Evolutionary conservation across 2,888 invertebrate species (phyloP), one percentile per base, ranked within the genome.

Genomic region (Lottia scabra): DNA sequence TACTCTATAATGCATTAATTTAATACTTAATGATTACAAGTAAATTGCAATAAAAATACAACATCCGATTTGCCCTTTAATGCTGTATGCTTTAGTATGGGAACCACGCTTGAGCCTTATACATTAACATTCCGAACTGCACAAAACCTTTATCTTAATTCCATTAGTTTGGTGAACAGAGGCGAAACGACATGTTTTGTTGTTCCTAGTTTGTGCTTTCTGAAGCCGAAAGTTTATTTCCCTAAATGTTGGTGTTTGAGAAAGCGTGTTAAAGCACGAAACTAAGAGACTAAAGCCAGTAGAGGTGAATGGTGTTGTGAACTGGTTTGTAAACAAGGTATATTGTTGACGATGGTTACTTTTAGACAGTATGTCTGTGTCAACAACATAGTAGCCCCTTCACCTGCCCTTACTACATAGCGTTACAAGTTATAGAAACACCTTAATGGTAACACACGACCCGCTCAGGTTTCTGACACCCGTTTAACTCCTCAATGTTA

Each of bases 281-380:
- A 56, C 19, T 12, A 23, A 23, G 19, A 23, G 56, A 56, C 56
- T 56, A 56, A 56, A 56, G 19, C 19, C 56, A 56, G 56, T 56
- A 23, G 56, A 56, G 23, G 19, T 56, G 56, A 56, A 56, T 56
- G 56, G 4, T 56, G 19, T 56, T 23, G 56, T 23, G 56, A 56
- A 23, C 23, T 13, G 56, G 23, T 56, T 23, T 56, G 56, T 56
- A 19, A 56, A 56, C 56, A 56, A 23, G 23, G 56, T 56, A 56
- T 56, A 56, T 56, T 56, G 56, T 56, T 38, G 19, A 56, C 10
- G 56, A 23, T 65, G 65, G 70, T 70, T 70, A 70, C 70, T 70
- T 70, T 70, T 70, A 70, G 70, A 70, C 70, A 70, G 64, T 63
- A 45, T 70, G 70, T 70, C 70, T 70, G 64, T 70, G 65, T 27